Evolutionary conservation across 2,797 vertebrate species (phyloP).

Genomic region (Sebastes umbrosus): DNA sequence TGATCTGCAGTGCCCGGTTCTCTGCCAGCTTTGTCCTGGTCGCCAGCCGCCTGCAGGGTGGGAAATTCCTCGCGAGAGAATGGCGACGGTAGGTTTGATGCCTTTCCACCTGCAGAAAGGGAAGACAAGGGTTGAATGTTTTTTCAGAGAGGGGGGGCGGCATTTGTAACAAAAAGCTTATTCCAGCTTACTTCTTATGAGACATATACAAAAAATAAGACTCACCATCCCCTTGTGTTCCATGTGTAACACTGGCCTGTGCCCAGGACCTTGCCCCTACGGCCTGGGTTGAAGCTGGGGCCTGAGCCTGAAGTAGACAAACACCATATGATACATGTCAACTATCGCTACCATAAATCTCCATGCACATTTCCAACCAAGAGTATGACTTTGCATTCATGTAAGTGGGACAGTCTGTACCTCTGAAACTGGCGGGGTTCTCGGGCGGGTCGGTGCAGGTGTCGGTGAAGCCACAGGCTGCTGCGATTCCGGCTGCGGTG

Average conservation of each 20-base stretch:
- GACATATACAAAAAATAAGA: background rate
- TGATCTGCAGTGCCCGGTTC: conserved; percentile 96
- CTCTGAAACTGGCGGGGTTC: conserved; percentile 92
- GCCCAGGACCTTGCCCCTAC: conserved; percentile 96
- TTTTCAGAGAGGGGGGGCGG: background rate
- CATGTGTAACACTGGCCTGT: conserved; percentile 95
- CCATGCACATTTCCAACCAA: background rate
- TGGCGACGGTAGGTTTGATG: conserved; percentile 96
- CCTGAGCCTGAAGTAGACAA: conserved; percentile 77
- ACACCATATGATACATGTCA: background rate
- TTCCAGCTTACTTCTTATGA: background rate
- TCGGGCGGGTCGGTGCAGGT: conserved; percentile 89
- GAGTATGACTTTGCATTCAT: background rate
- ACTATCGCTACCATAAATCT: background rate
- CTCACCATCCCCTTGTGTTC: conserved; percentile 95
- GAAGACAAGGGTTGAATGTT: background rate
- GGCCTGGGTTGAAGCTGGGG: conserved; percentile 87
- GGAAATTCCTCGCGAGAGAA: conserved; percentile 99
- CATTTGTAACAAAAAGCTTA: background rate
- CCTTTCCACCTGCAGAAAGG: conserved; percentile 89
- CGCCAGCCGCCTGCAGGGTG: conserved; percentile 98
- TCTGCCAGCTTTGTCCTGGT: conserved; percentile 96
- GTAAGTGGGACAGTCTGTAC: conserved; percentile 58
- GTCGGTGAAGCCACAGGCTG: conserved; percentile 93
- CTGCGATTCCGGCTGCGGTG: conserved; percentile 95